phyloP scores from a whole-genome alignment of 2,113 vertebrate species.

The Scortum barcoo region DNA sequence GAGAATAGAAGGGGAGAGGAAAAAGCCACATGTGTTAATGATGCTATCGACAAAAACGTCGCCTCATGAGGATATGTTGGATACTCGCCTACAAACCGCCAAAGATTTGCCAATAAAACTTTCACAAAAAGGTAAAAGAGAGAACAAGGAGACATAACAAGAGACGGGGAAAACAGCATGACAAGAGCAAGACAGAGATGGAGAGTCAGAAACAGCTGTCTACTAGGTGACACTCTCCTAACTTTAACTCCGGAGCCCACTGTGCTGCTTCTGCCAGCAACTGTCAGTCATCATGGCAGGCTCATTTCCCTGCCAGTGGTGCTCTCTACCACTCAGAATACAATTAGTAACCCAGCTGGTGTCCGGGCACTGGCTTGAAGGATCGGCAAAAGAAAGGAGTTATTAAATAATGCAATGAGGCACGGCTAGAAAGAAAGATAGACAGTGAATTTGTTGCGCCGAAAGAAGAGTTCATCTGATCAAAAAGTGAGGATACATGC shows the following conservation, averaged over 20 bases:
- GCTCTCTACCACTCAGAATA: slow-evolving; percentile 70
- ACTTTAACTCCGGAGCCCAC: slow-evolving; percentile 75
- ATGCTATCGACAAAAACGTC: neutral
- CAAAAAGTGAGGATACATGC: neutral
- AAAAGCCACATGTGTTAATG: neutral
- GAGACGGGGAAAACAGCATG: slow-evolving; percentile 54
- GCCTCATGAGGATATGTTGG: neutral
- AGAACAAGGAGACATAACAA: slow-evolving; percentile 22
- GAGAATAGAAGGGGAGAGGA: neutral
- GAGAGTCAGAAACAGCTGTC: slow-evolving; percentile 71
- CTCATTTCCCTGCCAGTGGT: slow-evolving; percentile 76
- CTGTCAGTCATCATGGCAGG: slow-evolving; percentile 78
- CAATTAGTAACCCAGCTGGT: slow-evolving; percentile 78
- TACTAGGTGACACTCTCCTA: slow-evolving; percentile 65
- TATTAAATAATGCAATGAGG: slow-evolving; percentile 55
- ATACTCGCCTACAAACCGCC: neutral
- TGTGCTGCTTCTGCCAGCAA: slow-evolving; percentile 75
- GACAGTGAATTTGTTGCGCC: neutral
- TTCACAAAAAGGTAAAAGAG: slow-evolving; percentile 21
- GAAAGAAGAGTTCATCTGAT: neutral
- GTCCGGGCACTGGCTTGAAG: slow-evolving; percentile 45
- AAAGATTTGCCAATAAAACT: slow-evolving; percentile 27
- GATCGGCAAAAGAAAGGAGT: slow-evolving; percentile 22
- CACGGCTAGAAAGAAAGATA: slow-evolving; percentile 8
- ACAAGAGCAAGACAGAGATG: slow-evolving; percentile 64